phyloP scores from a whole-genome alignment of 2,113 vertebrate species.

The Motacilla alba region DNA sequence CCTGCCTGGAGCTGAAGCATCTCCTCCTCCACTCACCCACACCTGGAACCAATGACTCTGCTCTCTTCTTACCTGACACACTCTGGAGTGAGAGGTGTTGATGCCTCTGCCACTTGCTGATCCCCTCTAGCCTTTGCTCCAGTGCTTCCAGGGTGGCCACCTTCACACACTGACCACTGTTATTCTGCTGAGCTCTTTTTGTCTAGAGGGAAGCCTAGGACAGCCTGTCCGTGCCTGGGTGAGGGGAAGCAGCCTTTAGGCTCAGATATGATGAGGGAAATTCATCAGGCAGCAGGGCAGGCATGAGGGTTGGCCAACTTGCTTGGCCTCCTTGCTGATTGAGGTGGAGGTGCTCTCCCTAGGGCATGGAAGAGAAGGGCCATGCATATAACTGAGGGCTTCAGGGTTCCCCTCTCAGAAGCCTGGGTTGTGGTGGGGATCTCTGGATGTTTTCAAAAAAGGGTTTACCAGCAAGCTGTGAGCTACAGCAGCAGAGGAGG shows the following conservation, averaged over 20 bases:
- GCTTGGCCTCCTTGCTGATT: not conserved
- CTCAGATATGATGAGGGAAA: not conserved
- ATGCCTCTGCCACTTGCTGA: not conserved
- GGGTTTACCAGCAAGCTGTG: not conserved
- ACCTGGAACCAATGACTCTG: fast-evolving
- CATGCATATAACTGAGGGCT: not conserved
- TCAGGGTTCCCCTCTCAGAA: not conserved
- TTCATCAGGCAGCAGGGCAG: not conserved
- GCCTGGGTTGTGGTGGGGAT: not conserved
- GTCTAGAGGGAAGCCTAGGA: not conserved
- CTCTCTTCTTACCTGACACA: not conserved
- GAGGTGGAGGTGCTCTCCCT: not conserved
- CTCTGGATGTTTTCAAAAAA: not conserved
- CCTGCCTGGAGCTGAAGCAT: not conserved
- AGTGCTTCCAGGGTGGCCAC: not conserved
- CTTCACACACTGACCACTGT: not conserved
- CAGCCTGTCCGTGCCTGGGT: fast-evolving
- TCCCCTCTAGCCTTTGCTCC: not conserved
- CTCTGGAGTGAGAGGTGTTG: not conserved
- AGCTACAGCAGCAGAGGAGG: not conserved
- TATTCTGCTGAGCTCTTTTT: not conserved
- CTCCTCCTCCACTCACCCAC: not conserved
- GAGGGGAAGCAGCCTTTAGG: not conserved
- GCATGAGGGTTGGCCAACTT: not conserved
- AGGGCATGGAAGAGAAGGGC: not conserved